Evolutionary conservation across 2,888 invertebrate genomes (phyloP).

Genomic region (Lycaena phlaeas): DNA sequence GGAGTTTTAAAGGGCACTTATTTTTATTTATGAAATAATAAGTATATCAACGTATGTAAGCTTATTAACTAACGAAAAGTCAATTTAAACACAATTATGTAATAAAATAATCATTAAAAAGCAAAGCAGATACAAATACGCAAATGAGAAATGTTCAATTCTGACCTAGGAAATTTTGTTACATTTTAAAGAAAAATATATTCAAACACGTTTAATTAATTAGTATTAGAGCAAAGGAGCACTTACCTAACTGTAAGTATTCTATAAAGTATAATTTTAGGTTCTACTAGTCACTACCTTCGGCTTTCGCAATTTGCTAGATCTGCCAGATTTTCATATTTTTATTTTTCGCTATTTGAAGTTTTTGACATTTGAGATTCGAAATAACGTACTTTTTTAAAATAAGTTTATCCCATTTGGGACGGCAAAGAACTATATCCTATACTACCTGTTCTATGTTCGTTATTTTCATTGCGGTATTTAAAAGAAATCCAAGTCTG

Average conservation of each 20-base stretch:
- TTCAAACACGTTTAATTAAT: background rate
- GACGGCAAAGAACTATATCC: too few species aligned
- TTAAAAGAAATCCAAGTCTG: too few species aligned
- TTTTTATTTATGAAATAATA: too few species aligned
- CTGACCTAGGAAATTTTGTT: background rate
- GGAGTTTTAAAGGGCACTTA: too few species aligned
- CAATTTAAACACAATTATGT: background rate
- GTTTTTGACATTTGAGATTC: background rate
- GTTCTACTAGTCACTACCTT: background rate
- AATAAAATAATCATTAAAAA: background rate
- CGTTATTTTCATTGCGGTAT: too few species aligned
- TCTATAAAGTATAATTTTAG: background rate
- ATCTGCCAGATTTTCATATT: conserved; percentile 7
- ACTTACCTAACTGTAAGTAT: conserved; percentile 1
- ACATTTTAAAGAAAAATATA: background rate
- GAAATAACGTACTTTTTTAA: too few species aligned
- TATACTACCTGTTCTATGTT: too few species aligned
- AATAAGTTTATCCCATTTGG: too few species aligned
- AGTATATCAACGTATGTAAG: too few species aligned
- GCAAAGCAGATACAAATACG: background rate
- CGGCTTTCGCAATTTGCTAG: conserved; percentile 11
- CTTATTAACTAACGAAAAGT: too few species aligned
- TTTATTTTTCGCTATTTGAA: too few species aligned
- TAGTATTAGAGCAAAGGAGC: background rate
- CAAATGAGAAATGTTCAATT: background rate